Base-by-base conservation (phyloP, 2,888 invertebrate genomes). In the Diploptera punctata region DNA sequence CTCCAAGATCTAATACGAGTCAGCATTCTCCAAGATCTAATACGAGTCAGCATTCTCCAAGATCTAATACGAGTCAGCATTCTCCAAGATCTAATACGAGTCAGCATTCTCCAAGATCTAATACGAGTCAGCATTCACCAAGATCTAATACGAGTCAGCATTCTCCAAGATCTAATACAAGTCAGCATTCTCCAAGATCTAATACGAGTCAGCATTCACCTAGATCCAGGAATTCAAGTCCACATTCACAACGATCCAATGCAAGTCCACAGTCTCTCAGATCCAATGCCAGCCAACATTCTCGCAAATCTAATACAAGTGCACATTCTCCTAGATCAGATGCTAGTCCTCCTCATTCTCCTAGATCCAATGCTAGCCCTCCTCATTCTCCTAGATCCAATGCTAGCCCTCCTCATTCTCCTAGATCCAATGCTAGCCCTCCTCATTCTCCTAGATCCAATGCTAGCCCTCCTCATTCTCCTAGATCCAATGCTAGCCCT, bases 381-480 rank as follows among this genome's bases (percentile, higher is more conserved):
- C 33, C 9, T 10, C 71, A 67, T 38, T 71, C 71, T 60, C 73
- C 70, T 13, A 70, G 10, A 44, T 47, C 68, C 13, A 68, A 68
- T 19, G 47, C 44, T 1, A 57, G 68, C 18, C 18, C 1, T 10
- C 43, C 29, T 19, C 43, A 67, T 26, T 67, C 67, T 16, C 54
- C 33, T 13, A 52, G 7, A n/a, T 68, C 68, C 5, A 57, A 43
- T n/a, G 31, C 13, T 18, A 68, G 68, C 18, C 49, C n/a, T 52
- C 31, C 2, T 9, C 71, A 65, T 38, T 71, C 70, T 44, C 73
- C 68, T 18, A 68, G 18, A 54, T 33, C 67, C n/a, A 67, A 71
- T n/a, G 43, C 52, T 19, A 44, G 62, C 26, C 9, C 10, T 52
- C 31, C 2, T 9, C 71, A 65, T 38, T 71, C 70, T 44, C 73